These are phyloP conservation scores for Diplosoma virens DNA, from an alignment of 23 tunicate species.

Conservation along the genomic window DNA sequence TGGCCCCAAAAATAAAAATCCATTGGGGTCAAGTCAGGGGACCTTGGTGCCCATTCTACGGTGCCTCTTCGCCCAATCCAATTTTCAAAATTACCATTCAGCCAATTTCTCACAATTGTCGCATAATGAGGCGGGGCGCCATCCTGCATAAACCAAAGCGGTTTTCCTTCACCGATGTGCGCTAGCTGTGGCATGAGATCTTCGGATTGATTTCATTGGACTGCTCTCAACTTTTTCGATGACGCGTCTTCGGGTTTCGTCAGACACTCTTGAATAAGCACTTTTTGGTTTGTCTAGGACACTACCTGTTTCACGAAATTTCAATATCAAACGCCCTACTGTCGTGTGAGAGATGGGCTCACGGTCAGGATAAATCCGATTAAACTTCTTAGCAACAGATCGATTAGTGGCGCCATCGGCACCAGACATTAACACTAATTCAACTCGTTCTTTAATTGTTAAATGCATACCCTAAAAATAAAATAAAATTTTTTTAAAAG, in stretches of 20 bases:
- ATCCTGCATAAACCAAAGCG: background rate
- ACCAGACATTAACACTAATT: slow-evolving; percentile 5
- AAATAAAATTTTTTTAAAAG: slow-evolving; percentile 7
- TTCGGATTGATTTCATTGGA: background rate
- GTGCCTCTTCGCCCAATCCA: background rate
- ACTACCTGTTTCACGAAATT: slow-evolving; percentile 18
- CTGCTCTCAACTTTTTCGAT: slow-evolving; percentile 16
- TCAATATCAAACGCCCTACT: slow-evolving; percentile 16
- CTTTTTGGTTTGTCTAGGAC: slow-evolving; percentile 17
- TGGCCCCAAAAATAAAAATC: slow-evolving; percentile 5
- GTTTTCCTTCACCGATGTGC: slow-evolving; percentile 15
- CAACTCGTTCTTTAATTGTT: slow-evolving; percentile 8
- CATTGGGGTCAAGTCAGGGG: background rate
- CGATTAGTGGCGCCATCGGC: slow-evolving; percentile 22
- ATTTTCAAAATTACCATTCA: background rate
- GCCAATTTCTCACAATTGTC: slow-evolving; percentile 3
- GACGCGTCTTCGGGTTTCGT: slow-evolving; percentile 21
- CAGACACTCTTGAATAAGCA: slow-evolving; percentile 4
- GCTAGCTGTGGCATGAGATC: slow-evolving; percentile 5
- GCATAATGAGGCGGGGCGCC: background rate
- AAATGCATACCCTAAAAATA: background rate
- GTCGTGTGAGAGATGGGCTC: slow-evolving; percentile 19
- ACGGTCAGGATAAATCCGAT: slow-evolving; percentile 17
- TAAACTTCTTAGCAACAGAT: slow-evolving; percentile 11
- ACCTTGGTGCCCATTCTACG: background rate